These are phyloP conservation scores for Trematomus bernacchii DNA, from an alignment of 2,797 vertebrate genomes.

Conservation along the genomic window DNA sequence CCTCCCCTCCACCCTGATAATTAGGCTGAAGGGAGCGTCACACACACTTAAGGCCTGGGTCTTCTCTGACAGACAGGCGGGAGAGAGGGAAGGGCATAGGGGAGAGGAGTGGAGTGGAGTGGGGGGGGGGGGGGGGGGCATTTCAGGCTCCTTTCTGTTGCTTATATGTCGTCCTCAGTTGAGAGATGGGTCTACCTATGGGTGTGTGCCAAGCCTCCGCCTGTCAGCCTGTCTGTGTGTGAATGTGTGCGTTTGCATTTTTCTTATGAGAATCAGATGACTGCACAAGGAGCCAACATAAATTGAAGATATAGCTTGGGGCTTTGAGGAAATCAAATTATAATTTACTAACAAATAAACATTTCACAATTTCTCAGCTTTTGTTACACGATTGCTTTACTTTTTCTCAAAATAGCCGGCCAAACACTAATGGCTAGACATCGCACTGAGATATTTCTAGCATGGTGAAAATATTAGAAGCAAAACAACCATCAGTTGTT, in stretches of 20 bases:
- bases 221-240: slow-evolving; percentile 20
- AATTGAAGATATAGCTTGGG: neutral
- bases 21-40: slow-evolving; percentile 71
- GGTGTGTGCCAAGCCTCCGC: slow-evolving; percentile 35
- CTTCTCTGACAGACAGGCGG: slow-evolving; percentile 44
- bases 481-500: slow-evolving; percentile 5
- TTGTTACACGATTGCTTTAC: neutral
- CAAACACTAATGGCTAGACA: slow-evolving; percentile 22
- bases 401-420: neutral
- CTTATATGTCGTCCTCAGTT: slow-evolving; percentile 41
- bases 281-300: slow-evolving; percentile 1
- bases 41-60: slow-evolving; percentile 49
- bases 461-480: slow-evolving; percentile 7
- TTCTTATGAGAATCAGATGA: slow-evolving; percentile 23
- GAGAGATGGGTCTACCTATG: slow-evolving; percentile 26
- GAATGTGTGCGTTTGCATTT: slow-evolving; percentile 23
- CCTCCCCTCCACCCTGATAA: slow-evolving; percentile 62
- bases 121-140: neutral
- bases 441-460: slow-evolving; percentile 33
- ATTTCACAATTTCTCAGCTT: neutral
- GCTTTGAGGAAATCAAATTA: neutral
- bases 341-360: neutral
- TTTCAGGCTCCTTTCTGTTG: slow-evolving; percentile 36
- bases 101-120: neutral
- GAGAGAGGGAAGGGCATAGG: slow-evolving; percentile 45